A percentile compares a stretch with the other conserved stretches of the same genome.
These are phyloP conservation scores for Dastarcus helophoroides DNA, from an alignment of 2,888 invertebrate species.

Conservation along the genomic window DNA sequence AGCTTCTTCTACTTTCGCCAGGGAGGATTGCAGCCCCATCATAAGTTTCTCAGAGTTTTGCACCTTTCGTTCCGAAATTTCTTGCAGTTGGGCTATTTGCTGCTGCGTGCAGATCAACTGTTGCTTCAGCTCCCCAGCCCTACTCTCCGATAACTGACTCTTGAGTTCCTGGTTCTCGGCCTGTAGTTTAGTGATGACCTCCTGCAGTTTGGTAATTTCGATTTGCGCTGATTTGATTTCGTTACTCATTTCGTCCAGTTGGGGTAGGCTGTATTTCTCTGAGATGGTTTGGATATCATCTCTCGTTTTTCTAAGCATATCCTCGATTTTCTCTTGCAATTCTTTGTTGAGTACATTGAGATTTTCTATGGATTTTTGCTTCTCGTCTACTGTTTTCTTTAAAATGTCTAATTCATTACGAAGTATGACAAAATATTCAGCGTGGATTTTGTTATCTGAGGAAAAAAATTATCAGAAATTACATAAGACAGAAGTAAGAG, in stretches of 20 bases:
- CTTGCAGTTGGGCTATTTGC: conserved; percentile 3
- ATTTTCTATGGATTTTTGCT: conserved; percentile 22
- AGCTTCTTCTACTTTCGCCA: neutral
- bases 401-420: conserved; percentile 25
- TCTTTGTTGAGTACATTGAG: conserved; percentile 24
- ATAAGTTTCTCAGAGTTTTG: neutral
- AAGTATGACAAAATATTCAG: conserved; percentile 17
- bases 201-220: conserved; percentile 19
- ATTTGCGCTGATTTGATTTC: conserved; percentile 23
- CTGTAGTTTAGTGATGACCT: conserved; percentile 16
- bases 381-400: conserved; percentile 21
- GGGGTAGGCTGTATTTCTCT: conserved; percentile 25
- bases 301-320: conserved; percentile 25
- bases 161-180: conserved; percentile 10
- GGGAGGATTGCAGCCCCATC: neutral
- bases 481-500: conserved; percentile 2
- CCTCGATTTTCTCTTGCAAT: conserved; percentile 25
- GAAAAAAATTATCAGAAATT: conserved; percentile 2
- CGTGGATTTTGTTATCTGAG: conserved; percentile 12
- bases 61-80: neutral
- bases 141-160: conserved; percentile 1
- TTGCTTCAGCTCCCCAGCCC: conserved; percentile 12
- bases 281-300: conserved; percentile 26
- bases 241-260: conserved; percentile 25
- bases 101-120: conserved; percentile 7